These are phyloP conservation scores for Rhorus exstirpatorius DNA, from an alignment of 2,888 invertebrate genomes.

Conservation along the genomic window DNA sequence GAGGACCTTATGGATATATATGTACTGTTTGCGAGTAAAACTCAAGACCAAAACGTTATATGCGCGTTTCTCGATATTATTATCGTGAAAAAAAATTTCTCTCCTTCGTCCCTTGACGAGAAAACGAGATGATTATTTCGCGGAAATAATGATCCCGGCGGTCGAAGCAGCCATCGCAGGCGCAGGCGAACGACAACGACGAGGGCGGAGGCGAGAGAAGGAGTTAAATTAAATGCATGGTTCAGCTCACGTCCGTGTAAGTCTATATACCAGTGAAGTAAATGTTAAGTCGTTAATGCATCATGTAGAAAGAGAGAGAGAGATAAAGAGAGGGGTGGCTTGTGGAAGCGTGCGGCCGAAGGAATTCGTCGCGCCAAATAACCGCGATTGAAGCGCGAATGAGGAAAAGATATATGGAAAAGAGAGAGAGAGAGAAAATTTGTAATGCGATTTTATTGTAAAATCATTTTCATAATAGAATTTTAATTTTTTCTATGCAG, in stretches of 20 bases:
- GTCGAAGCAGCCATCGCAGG: not conserved
- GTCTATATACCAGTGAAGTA: slow-evolving; percentile 53
- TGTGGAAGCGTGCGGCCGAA: slow-evolving; percentile 63
- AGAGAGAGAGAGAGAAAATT: slow-evolving; percentile 6
- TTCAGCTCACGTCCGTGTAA: slow-evolving; percentile 47
- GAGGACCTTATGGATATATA: not conserved
- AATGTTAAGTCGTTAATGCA: slow-evolving; percentile 70
- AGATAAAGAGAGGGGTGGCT: slow-evolving; percentile 58
- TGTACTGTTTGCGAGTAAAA: no score
- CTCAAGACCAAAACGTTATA: not conserved
- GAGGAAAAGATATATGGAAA: not conserved
- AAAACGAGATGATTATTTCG: slow-evolving; percentile 70
- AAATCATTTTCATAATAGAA: no score
- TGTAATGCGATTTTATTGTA: no score
- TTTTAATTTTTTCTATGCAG: no score
- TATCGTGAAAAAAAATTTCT: slow-evolving; percentile 36
- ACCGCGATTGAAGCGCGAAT: slow-evolving; percentile 33
- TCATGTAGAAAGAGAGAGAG: no score
- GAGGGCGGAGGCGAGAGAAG: slow-evolving; percentile 41
- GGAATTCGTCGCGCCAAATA: slow-evolving; percentile 65
- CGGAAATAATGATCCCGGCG: slow-evolving; percentile 53
- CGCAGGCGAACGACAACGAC: slow-evolving; percentile 26
- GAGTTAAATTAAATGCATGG: slow-evolving; percentile 59
- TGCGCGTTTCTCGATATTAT: slow-evolving; percentile 37
- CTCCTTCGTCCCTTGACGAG: slow-evolving; percentile 59